Base-by-base conservation (phyloP, 2,113 vertebrate species). In the Coptodon rendalli region DNA sequence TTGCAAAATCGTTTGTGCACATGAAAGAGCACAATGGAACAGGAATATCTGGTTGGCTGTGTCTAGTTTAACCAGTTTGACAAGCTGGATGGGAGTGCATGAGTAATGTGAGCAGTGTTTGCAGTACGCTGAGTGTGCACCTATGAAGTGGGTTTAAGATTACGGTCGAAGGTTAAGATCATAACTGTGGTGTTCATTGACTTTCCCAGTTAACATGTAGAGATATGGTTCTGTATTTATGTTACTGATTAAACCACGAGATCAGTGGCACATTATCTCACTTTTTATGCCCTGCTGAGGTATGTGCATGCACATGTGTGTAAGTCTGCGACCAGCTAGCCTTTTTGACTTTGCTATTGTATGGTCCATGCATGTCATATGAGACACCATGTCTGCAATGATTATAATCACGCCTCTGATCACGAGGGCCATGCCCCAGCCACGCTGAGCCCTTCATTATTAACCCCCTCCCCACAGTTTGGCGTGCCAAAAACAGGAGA, bases 331-430 rank as follows among this genome's bases (percentile, higher is more conserved):
- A 66, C 5, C 57, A 53, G 12, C 71, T 53, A 38, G 68, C 7
- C 40, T 59, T 24, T 85, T n/a, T 54, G n/a, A 82, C 83, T n/a
- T 29, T 12, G 16, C 79, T 63, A 27, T 86, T 90, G 83, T 82
- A 9, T 34, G 85, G 53, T 59, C 22, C 5, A 13, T 29, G 83
- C 50, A 88, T 90, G 91, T 96, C 94, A 94, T 88, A 93, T 93
- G 94, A 95, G 89, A 93, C 87, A 80, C 56, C 63, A 19, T 27
- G 88, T 86, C 83, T 84, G 79, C 53, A 80, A 48, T 92, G 81
- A 89, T 93, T 92, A 48, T 31, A 80, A 82, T 94, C 93, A 95
- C 31, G 79, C 85, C 53, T 94, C 87, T 71, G 81, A 89, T 95
- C 95, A 95, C 91, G 90, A 92, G 92, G 92, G 78, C 83, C 22